Evolutionary conservation across 2,113 vertebrate genomes (phyloP).

Genomic region (Bubo scandiacus): DNA sequence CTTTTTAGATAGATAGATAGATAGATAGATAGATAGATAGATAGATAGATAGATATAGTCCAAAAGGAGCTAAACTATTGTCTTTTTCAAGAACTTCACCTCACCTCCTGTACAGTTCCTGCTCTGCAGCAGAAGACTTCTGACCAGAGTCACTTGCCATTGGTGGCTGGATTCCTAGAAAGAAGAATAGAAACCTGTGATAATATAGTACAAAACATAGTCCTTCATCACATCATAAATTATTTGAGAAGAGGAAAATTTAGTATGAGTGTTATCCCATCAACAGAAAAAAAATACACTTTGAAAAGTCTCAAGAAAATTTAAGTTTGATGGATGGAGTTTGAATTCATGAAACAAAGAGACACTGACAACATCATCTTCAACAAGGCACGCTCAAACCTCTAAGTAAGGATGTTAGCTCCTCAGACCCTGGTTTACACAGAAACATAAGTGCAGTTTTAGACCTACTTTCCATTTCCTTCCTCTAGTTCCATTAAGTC

Average conservation of each 20-base stretch:
- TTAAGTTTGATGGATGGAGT: neutral
- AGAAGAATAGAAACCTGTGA: neutral
- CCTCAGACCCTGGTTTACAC: neutral
- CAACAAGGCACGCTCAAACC: neutral
- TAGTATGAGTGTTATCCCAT: neutral
- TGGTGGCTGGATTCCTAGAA: constrained; percentile 53
- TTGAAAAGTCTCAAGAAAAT: neutral
- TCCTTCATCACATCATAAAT: neutral
- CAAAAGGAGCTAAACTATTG: neutral
- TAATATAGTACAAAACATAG: neutral
- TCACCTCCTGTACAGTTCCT: constrained; percentile 85
- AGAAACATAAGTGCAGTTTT: neutral
- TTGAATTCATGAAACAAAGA: neutral
- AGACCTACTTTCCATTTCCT: neutral
- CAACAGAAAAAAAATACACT: neutral
- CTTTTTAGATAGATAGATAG: too few species aligned
- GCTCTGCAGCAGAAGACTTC: constrained; percentile 68
- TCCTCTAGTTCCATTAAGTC: neutral
- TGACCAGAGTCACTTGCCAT: neutral
- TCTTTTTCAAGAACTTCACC: neutral
- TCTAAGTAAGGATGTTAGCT: neutral
- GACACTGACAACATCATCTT: neutral
- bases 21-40: too few species aligned
- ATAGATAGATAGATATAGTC: too few species aligned
- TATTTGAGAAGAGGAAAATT: neutral